Percentiles rank a stretch among this genome's conserved stretches.
Evolutionary conservation across 1,140 invertebrate species (phyloP).

Genomic region (Dreissena rostriformis): DNA sequence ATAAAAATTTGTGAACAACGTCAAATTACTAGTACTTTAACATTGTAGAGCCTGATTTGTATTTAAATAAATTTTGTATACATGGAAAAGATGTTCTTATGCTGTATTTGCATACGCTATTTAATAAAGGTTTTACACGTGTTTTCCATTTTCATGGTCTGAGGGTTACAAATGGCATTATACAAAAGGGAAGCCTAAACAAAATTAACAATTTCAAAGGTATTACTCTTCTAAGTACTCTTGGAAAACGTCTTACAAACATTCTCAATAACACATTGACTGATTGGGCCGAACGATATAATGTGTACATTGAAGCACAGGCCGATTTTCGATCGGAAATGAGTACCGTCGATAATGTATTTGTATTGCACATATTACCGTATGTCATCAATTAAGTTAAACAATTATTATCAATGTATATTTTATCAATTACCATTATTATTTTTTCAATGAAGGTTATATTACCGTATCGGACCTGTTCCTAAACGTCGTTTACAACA

Average conservation of each 20-base stretch:
- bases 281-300: constrained; percentile 9
- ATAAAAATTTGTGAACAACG: no score
- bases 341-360: neutral
- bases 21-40: no score
- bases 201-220: neutral
- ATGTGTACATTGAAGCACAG: constrained; percentile 15
- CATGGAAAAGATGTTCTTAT: neutral
- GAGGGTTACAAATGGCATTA: constrained; percentile 11
- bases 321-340: constrained; percentile 13
- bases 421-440: no score
- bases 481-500: no score
- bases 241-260: no score
- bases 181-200: no score
- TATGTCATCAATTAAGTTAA: constrained; percentile 9
- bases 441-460: no score
- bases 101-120: constrained; percentile 3
- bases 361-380: constrained; percentile 11
- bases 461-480: no score
- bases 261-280: constrained; percentile 12
- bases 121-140: neutral
- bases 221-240: constrained; percentile 16
- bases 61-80: constrained; percentile 17
- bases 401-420: no score
- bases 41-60: constrained; percentile 17
- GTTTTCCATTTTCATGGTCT: constrained; percentile 26